A percentile compares a stretch with the other conserved stretches of the same genome.
Conservation (phyloP, 2,797 vertebrate species). For the Adrianichthys oophorus region DNA sequence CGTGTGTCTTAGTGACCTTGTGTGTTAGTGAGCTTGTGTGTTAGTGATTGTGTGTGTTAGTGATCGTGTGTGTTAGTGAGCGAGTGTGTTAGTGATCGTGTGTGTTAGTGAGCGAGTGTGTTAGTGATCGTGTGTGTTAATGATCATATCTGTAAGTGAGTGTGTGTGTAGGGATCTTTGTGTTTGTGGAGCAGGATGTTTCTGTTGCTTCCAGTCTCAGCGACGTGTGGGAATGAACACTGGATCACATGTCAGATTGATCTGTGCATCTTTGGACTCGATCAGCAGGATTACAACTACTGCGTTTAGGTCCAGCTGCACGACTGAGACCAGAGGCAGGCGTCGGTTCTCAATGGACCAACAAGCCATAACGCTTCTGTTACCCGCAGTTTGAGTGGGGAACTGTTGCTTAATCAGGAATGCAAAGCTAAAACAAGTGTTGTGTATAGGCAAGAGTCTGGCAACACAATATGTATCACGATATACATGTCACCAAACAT, state of each 20-base stretch:
- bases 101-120: neutral
- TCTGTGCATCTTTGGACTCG: constrained; percentile 42
- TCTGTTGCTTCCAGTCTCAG: constrained; percentile 25
- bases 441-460: too few species aligned
- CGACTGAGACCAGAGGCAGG: constrained; percentile 4
- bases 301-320: constrained; percentile 19
- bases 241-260: constrained; percentile 60
- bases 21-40: neutral
- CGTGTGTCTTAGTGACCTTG: too few species aligned
- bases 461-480: too few species aligned
- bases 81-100: too few species aligned
- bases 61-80: neutral
- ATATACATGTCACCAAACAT: too few species aligned
- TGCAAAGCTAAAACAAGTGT: too few species aligned
- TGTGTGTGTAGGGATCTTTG: neutral
- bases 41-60: too few species aligned
- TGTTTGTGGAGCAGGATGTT: constrained; percentile 5
- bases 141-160: too few species aligned
- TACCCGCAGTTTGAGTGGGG: too few species aligned
- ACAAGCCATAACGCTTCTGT: too few species aligned
- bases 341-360: constrained; percentile 1
- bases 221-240: constrained; percentile 11
- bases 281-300: constrained; percentile 48
- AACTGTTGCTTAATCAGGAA: too few species aligned
- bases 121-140: neutral